A percentile compares a stretch with the other conserved stretches of the same genome.
These are phyloP conservation scores for Nasonia oneida DNA, from an alignment of 2,888 invertebrate genomes.

Conservation along the genomic window DNA sequence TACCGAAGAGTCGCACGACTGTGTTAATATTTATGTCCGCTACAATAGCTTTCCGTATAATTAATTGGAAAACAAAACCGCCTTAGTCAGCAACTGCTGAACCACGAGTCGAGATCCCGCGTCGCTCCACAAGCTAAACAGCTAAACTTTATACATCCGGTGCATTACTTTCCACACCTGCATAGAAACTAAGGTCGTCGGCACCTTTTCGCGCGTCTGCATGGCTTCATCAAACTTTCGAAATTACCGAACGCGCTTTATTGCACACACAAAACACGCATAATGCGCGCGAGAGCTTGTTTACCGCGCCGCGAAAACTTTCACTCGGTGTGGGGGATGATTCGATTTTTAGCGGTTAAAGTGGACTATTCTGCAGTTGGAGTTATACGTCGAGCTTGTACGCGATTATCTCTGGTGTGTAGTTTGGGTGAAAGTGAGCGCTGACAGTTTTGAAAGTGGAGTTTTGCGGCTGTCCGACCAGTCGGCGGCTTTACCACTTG, in stretches of 20 bases:
- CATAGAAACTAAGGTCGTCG: neutral
- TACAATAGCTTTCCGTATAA: too few species aligned
- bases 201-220: neutral
- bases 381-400: neutral
- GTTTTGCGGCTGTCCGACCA: neutral
- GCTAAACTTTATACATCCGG: too few species aligned
- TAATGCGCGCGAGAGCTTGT: neutral
- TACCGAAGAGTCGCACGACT: too few species aligned
- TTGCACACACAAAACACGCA: neutral
- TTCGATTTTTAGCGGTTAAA: neutral
- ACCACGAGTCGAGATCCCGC: too few species aligned
- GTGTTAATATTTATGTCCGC: too few species aligned
- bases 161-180: too few species aligned
- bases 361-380: neutral
- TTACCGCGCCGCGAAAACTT: neutral
- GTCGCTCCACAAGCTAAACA: too few species aligned
- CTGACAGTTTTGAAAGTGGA: neutral
- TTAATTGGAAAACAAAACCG: too few species aligned
- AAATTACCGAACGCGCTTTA: neutral
- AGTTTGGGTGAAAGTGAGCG: neutral
- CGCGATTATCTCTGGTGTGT: neutral
- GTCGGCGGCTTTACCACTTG: constrained; percentile 10
- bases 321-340: neutral
- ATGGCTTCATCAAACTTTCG: neutral
- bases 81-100: too few species aligned